Evolutionary conservation across 2,797 vertebrate species (phyloP).

Genomic region (Pseudocheirus occidentalis): DNA sequence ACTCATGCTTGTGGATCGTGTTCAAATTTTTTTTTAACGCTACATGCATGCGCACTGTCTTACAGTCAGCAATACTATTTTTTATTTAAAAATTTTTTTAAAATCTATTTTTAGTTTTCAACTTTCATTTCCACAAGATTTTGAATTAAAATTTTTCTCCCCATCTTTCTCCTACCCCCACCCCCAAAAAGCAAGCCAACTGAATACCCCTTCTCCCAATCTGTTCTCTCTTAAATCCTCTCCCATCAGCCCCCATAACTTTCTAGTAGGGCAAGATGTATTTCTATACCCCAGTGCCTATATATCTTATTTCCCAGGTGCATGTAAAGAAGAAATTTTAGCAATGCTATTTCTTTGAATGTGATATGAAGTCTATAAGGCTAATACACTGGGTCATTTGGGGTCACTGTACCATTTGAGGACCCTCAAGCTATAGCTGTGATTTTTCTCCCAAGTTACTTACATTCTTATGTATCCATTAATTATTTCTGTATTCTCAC

Average conservation of each 20-base stretch:
- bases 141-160: too few species aligned
- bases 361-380: neutral
- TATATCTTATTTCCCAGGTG: too few species aligned
- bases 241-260: too few species aligned
- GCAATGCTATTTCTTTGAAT: slow-evolving; percentile 5
- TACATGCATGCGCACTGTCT: neutral
- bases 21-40: neutral
- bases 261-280: too few species aligned
- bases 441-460: neutral
- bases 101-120: too few species aligned
- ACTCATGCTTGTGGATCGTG: neutral
- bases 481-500: neutral
- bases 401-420: neutral
- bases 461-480: neutral
- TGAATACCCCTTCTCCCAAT: too few species aligned
- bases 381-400: neutral
- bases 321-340: too few species aligned
- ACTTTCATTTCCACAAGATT: too few species aligned
- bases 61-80: neutral
- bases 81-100: neutral
- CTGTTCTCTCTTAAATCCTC: too few species aligned
- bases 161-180: too few species aligned
- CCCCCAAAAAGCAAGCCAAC: too few species aligned
- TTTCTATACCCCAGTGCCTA: too few species aligned
- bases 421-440: neutral